Evolutionary conservation across 2,888 invertebrate species (phyloP), one percentile per base, ranked within the genome.

Genomic region (Apocheima hispidaria): DNA sequence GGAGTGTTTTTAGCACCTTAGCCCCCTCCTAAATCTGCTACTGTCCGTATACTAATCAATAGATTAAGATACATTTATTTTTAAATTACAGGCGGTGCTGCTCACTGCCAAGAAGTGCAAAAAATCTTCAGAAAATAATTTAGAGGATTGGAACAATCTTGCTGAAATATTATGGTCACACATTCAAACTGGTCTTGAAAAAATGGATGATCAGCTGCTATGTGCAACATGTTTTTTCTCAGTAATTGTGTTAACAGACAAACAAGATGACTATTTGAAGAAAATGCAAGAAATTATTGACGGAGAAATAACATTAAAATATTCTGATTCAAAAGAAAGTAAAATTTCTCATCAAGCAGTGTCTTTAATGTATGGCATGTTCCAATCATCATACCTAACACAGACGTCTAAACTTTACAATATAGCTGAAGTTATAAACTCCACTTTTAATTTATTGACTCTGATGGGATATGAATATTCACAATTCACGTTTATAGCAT

Each of bases 391-490:
- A 68, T 89, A 81, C 70, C 69, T 90, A 4, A 70, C 38, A 70
- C 69, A 44, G 46, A 28, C 10, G 21, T 58, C 53, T 4, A 60
- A 72, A 40, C 60, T 74, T 50, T 21, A 60, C 20, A 66, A 60
- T 60, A 40, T 83, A 35, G 35, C 51, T 16, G 51, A 63, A 26
- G 60, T 86, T 69, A 70, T 92, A 65, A 64, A 74, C 59, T 59
- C 65, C 51, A 66, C 79, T 63, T 73, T 93, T 81, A 59, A 81
- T 73, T 68, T 88, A 73, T 67, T 86, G 68, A 63, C 82, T 63
- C 14, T 72, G 44, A 76, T 87, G 87, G 82, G 91, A 75, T 87
- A 90, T 90, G 79, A 88, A 63, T 94, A 94, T 70, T 92, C 93
- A n/a, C 86, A 84, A 71, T 86, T 88, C 67, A 93, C 94, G 63